Base-by-base conservation (phyloP, 2,113 vertebrate species). In the Entosphenus tridentatus region DNA sequence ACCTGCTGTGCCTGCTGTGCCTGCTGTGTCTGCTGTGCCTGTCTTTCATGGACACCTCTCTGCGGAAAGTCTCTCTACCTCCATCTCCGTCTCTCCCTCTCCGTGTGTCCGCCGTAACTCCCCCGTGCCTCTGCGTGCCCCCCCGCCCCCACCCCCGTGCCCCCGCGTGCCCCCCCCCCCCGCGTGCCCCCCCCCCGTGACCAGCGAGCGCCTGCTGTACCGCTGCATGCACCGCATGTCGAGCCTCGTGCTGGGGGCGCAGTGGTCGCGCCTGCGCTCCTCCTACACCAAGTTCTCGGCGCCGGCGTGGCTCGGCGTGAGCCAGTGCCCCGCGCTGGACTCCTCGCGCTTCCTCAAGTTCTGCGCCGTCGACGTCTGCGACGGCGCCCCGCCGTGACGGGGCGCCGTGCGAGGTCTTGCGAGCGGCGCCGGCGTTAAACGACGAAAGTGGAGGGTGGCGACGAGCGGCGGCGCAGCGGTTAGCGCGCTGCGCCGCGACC, bases 151-250 rank as follows among this genome's bases (percentile, higher is more conserved):
- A n/a, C 6, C 39, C 39, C 39, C 39, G 39, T 39, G 39, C 39
- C 39, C 39, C 39, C 5, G 6, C 39, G 39, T 39, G 13, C 6
- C 58, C 58, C 13, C 58, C 62, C 21, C 2, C 62, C 62, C 62
- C n/a, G n/a, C n/a, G n/a, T n/a, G 9, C 8, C 11, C 62, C 59
- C 62, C n/a, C 21, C n/a, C 2, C 62, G n/a, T 16, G n/a, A 16
- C n/a, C 62, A 65, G 62, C 21, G 62, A 65, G 62, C n/a, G 62
- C n/a, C 21, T 65, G 62, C 62, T 65, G 2, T 65, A 65, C 62
- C 10, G 21, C 62, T 65, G 62, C 62, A 65, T 65, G 62, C 62
- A 65, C 21, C 62, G 62, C n/a, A 65, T 65, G 62, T n/a, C 62
- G n/a, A 21, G 62, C 10, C 62, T 65, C 10, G 8, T 65, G 8